Conservation (phyloP, 2,797 vertebrate genomes). For the Momotus momota region DNA sequence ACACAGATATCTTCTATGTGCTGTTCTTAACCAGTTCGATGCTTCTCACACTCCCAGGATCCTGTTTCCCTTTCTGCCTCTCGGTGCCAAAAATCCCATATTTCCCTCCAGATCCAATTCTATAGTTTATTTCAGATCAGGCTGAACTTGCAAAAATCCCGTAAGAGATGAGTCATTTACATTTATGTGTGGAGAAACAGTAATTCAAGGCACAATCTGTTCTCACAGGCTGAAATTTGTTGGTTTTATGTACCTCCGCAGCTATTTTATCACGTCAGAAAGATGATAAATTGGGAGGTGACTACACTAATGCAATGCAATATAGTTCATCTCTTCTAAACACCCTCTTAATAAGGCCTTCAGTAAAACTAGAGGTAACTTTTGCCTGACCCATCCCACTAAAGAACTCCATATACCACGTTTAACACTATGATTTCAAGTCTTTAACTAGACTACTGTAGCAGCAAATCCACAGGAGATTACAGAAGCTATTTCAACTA, state of each 20-base stretch:
- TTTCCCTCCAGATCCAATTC: neutral
- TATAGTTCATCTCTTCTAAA: neutral
- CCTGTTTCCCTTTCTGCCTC: neutral
- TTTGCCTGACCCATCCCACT: neutral
- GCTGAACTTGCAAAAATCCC: neutral
- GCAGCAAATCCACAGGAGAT: neutral
- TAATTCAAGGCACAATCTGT: neutral
- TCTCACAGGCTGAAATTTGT: neutral
- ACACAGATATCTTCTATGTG: neutral
- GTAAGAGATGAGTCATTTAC: neutral
- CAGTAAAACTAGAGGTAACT: neutral
- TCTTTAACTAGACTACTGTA: neutral
- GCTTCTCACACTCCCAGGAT: neutral
- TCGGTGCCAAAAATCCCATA: slow-evolving; percentile 11
- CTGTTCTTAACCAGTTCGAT: neutral
- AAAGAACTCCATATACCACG: neutral
- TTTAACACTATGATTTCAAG: neutral
- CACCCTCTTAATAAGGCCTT: neutral
- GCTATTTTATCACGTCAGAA: neutral
- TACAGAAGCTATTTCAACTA: neutral
- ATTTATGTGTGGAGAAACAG: neutral
- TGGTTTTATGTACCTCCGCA: neutral
- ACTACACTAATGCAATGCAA: neutral
- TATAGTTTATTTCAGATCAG: slow-evolving; percentile 6
- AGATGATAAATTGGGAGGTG: neutral